phyloP scores from a whole-genome alignment of 2,888 invertebrate genomes.

The Eustalomyia histrio region DNA sequence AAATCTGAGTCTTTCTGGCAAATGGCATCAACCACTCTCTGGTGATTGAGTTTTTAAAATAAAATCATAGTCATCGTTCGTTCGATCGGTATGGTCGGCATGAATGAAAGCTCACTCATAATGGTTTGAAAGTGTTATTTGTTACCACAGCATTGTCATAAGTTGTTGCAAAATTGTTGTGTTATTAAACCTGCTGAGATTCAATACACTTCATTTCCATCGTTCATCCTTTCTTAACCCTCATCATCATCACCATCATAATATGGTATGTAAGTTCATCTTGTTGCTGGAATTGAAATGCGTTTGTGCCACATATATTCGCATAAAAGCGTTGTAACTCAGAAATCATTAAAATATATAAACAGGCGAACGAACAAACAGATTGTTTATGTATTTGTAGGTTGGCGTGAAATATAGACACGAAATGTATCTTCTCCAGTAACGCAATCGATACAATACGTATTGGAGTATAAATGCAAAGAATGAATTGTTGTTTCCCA shows the following conservation, averaged over 20 bases:
- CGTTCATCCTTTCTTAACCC: conserved; percentile 5
- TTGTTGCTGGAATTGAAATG: conserved; percentile 60
- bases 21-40: conserved; percentile 14
- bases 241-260: background rate
- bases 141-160: conserved; percentile 71
- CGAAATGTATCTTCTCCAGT: conserved; percentile 71
- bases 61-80: conserved; percentile 26
- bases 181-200: conserved; percentile 76
- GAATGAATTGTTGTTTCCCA: conserved; percentile 58
- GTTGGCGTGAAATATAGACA: conserved; percentile 74
- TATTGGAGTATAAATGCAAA: conserved; percentile 16
- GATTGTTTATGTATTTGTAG: conserved; percentile 67
- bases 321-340: conserved; percentile 73
- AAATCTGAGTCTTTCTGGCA: conserved; percentile 21
- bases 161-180: conserved; percentile 78
- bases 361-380: conserved; percentile 50
- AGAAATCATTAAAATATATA: conserved; percentile 77
- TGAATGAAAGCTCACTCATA: conserved; percentile 64
- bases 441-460: conserved; percentile 70
- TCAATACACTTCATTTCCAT: conserved; percentile 60
- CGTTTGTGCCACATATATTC: conserved; percentile 66
- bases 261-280: conserved; percentile 43
- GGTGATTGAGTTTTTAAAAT: conserved; percentile 61
- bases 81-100: conserved; percentile 56
- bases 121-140: conserved; percentile 65